Percentiles rank a stretch among this genome's conserved stretches.
phyloP scores from a whole-genome alignment of 2,797 vertebrate genomes.

The Myotis pilosus region DNA sequence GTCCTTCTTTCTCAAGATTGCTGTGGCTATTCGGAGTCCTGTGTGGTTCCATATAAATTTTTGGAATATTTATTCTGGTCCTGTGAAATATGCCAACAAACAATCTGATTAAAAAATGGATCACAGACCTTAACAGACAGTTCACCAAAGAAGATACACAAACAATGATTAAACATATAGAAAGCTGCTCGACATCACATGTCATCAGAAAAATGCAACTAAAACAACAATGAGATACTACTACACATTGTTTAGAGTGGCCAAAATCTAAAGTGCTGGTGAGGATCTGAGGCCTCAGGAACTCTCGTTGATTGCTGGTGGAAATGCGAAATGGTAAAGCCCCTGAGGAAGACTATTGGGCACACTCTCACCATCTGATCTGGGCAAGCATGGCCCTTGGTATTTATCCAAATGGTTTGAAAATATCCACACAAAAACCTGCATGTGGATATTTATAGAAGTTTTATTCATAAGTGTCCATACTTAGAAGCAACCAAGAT shows the following conservation, averaged over 20 bases:
- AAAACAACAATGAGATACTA: not conserved
- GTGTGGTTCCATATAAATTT: too few relatives aligned
- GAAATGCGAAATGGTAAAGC: not conserved
- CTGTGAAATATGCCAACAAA: too few relatives aligned
- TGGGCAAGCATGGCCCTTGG: not conserved
- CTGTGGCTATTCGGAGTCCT: too few relatives aligned
- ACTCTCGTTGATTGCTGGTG: not conserved
- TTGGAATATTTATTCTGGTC: too few relatives aligned
- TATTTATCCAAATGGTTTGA: not conserved
- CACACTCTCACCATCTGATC: not conserved
- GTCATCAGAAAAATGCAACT: not conserved
- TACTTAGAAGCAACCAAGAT: not conserved
- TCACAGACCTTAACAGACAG: not conserved
- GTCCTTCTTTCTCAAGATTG: too few relatives aligned
- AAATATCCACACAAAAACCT: not conserved
- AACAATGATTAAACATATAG: not conserved
- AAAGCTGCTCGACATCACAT: not conserved
- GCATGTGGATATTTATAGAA: not conserved
- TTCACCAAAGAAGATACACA: not conserved
- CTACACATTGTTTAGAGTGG: not conserved
- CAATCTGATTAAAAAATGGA: not conserved
- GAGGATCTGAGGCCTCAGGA: not conserved
- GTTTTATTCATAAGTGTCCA: not conserved
- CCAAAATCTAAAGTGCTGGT: not conserved
- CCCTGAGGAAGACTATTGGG: not conserved